Percentiles rank a stretch among this genome's conserved stretches.
Evolutionary conservation across 2,797 vertebrate species (phyloP).

Genomic region (Euthynnus affinis): DNA sequence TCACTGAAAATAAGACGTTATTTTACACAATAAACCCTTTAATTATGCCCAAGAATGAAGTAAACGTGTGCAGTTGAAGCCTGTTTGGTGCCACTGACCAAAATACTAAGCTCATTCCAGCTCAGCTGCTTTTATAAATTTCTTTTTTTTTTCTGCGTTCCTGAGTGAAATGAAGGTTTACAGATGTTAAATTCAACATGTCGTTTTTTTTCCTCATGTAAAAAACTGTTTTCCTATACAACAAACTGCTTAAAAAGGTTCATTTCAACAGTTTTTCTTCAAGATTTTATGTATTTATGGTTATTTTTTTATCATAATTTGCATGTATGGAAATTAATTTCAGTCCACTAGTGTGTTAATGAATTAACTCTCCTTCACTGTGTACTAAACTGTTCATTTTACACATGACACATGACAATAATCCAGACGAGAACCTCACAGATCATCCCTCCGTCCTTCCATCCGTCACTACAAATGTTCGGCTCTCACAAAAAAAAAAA

Average conservation of each 20-base stretch:
- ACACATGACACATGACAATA: slow-evolving; percentile 37
- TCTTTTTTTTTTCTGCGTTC: slow-evolving; percentile 22
- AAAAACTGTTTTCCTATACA: slow-evolving; percentile 14
- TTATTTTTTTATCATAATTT: slow-evolving; percentile 8
- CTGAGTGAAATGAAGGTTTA: slow-evolving; percentile 39
- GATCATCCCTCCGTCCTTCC: slow-evolving; percentile 14
- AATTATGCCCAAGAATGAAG: slow-evolving; percentile 15
- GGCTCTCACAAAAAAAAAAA: slow-evolving; percentile 30
- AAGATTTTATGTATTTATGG: slow-evolving; percentile 8
- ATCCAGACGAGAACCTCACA: slow-evolving; percentile 18
- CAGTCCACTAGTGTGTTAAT: background rate
- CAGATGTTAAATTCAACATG: slow-evolving; percentile 32
- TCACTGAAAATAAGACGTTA: slow-evolving; percentile 22
- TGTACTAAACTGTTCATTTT: slow-evolving; percentile 23
- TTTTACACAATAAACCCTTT: slow-evolving; percentile 43
- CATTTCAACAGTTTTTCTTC: background rate
- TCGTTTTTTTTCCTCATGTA: background rate
- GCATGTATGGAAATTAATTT: background rate
- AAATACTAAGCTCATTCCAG: slow-evolving; percentile 52
- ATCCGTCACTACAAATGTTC: slow-evolving; percentile 45
- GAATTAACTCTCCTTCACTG: slow-evolving; percentile 19
- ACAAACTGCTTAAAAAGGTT: slow-evolving; percentile 21
- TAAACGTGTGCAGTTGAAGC: slow-evolving; percentile 29
- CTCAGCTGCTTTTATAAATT: slow-evolving; percentile 41
- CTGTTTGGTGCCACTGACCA: slow-evolving; percentile 54